Percentiles rank a stretch among this genome's conserved stretches.
phyloP scores from a whole-genome alignment of 2,113 vertebrate species.

The Motacilla tschutschensis region DNA sequence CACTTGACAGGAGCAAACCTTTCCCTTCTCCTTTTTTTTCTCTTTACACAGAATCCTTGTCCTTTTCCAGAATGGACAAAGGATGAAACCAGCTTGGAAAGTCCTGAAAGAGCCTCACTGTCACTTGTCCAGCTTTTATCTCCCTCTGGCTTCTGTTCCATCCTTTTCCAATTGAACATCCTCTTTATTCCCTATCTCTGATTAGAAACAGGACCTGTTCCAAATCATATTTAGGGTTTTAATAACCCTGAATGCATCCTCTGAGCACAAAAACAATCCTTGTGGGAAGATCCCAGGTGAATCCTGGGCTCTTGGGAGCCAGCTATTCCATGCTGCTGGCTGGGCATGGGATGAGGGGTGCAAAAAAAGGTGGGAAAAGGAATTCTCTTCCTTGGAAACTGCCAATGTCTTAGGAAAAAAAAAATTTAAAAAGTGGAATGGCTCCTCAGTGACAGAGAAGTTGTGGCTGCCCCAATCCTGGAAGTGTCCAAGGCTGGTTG shows the following conservation, averaged over 20 bases:
- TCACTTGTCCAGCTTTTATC: neutral
- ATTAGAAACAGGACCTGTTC: constrained; percentile 15
- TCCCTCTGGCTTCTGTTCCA: neutral
- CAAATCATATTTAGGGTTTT: neutral
- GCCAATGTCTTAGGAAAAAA: rapidly evolving
- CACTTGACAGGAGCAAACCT: neutral
- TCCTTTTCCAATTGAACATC: neutral
- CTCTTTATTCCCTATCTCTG: neutral
- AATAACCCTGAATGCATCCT: neutral
- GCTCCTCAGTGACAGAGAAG: neutral
- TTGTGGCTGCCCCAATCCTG: neutral
- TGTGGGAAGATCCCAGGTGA: neutral
- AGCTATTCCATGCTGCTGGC: neutral
- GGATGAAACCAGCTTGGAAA: neutral
- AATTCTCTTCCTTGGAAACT: neutral
- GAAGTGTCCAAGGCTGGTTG: neutral
- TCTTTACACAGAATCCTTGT: neutral
- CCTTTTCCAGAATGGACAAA: neutral
- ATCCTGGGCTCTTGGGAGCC: neutral
- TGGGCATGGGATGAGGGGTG: neutral
- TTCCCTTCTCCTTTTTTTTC: neutral
- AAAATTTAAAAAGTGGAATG: neutral
- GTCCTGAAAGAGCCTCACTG: neutral
- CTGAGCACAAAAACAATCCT: neutral
- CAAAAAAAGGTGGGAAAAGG: neutral